phyloP scores from a whole-genome alignment of 2,888 invertebrate species.

The Sicus ferrugineus region DNA sequence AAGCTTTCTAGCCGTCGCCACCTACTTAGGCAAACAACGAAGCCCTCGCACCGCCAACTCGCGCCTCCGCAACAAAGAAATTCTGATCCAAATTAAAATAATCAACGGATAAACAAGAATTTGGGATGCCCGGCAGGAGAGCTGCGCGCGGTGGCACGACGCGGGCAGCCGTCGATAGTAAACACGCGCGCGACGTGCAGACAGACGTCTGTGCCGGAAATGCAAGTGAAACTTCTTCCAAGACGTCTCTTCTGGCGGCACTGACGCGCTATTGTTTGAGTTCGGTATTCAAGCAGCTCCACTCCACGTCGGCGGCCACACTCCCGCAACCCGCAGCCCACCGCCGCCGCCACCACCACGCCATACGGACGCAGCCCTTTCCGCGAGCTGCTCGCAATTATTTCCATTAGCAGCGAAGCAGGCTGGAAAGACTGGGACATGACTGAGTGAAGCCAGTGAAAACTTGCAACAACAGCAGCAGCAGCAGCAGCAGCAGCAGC shows the following conservation, averaged over 20 bases:
- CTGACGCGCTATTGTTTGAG: conserved; percentile 39
- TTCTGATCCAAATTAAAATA: conserved; percentile 22
- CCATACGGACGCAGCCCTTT: background rate
- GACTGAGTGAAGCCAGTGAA: conserved; percentile 5
- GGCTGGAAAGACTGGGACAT: background rate
- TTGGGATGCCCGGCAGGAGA: background rate
- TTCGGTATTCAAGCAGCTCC: conserved; percentile 14
- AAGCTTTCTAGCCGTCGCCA: no score
- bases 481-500: background rate
- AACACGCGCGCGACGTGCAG: conserved; percentile 23
- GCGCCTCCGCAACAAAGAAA: background rate
- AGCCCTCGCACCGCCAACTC: no score
- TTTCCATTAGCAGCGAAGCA: conserved; percentile 14
- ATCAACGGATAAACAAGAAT: conserved; percentile 2
- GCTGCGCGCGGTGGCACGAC: background rate
- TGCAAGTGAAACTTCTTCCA: conserved; percentile 29
- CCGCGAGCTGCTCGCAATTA: conserved; percentile 5
- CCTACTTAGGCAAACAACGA: no score
- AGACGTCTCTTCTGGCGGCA: background rate
- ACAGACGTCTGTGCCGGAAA: conserved; percentile 47
- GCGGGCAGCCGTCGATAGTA: background rate
- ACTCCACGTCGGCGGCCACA: background rate
- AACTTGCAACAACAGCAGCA: background rate
- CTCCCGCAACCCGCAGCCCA: background rate
- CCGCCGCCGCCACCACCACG: background rate